Base-by-base conservation (phyloP, 2,113 vertebrate genomes). In the Pseudorhombus dupliciocellatus region DNA sequence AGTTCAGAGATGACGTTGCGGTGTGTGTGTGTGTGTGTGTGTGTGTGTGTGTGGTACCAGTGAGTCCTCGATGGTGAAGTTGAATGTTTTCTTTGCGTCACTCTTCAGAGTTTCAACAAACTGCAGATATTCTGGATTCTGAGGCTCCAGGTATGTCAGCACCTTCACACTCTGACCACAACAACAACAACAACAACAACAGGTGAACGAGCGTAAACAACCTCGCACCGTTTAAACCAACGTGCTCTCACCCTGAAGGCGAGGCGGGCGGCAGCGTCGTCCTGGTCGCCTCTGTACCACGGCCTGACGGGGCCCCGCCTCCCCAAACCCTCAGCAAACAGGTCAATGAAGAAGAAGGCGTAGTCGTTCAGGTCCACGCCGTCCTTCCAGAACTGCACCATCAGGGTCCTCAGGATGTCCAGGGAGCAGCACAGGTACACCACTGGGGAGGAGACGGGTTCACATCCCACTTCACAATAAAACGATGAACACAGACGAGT, bases 321-420 rank as follows among this genome's bases (percentile, higher is more conserved):
- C 26, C 84, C 85, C 66, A 98, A 73, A 64, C 95, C 95, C 55
- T 88, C 90, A 2, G 95, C 97, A 6, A 96, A 96, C 4, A 95
- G 87, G 67, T 98, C 96, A n/a, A 98, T 93, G 90, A 95, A 96
- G 92, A 98, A 96, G 86, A 98, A 98, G 40, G 90, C 94, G 0
- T 93, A 98, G 5, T 97, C 93, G 0, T 94, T 94, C 1, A 79
- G 54, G 8, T 91, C 90, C 25, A 95, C 80, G 6, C 93, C 93
- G 2, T 93, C 90, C 1, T 66, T 90, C 62, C 80, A 79, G 15
- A 95, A 95, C 60, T 94, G 84, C 34, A 98, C 89, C 94, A 98
- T 93, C 79, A 98, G 89, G 31, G 83, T 90, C 60, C 95, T 84
- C 88, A 98, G 93, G 26, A 89, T 90, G 7, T 94, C 92, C 0